Base-by-base conservation (phyloP, 2,888 invertebrate species). In the Metalampra italica region DNA sequence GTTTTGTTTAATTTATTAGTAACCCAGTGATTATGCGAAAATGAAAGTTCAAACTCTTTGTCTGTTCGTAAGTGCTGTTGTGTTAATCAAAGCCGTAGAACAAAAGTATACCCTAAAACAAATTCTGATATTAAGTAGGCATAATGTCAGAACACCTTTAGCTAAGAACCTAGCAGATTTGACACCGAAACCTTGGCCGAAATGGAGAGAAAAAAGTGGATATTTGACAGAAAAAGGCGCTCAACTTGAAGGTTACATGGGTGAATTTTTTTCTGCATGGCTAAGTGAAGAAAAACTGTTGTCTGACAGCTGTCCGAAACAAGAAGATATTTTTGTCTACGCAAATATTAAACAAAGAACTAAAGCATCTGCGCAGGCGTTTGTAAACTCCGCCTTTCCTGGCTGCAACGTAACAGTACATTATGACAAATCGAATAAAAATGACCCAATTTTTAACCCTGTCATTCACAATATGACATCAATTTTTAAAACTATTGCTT, bases 341-440 rank as follows among this genome's bases (percentile, higher is more conserved):
- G 73, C 88, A 0, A 83, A 87, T 55, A 71, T 65, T 0, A 71
- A 78, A 9, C 78, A 89, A 62, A 59, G 88, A 41, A 82, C 88
- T 1, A 64, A 71, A 45, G 73, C 65, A 14, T 82, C 87, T 0
- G 85, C 88, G 0, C 50, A 63, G 47, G 77, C 87, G 0, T 88
- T 89, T 55, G 66, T 78, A 0, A 51, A 53, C 0, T 71, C 75
- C 45, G 82, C 75, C 0, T 89, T 82, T 47, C 81, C 84, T 0
- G 37, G 54, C 2, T 89, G 88, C 49, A 74, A 80, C 48, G 51
- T 84, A 3, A 73, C 69, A 0, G 63, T 89, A 5, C 74, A 89
- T 51, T 71, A 75, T 45, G 56, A 65, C 4, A 53, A 67, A 4
- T 39, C 45, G 14, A 56, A 64, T 0, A 45, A 58, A 29, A 57